Evolutionary conservation across 2,113 vertebrate genomes (phyloP), one percentile per base, ranked within the genome.

Genomic region (Columbina picui): DNA sequence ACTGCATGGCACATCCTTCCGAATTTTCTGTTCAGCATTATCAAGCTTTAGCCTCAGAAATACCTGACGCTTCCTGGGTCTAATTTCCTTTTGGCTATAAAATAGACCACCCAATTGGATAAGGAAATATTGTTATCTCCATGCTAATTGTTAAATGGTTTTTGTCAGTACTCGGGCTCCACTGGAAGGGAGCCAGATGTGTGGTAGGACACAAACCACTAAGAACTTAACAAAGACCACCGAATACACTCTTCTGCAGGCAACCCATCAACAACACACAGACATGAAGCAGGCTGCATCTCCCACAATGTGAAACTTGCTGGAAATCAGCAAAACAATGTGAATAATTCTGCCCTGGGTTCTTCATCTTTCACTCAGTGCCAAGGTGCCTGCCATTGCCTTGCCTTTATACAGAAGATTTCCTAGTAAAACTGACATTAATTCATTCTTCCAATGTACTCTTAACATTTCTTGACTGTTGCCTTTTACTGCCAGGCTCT

Each of bases 41-140:
- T 74, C 69, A 81, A 63, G 41, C 67, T 49, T 83, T 30, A 93
- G 61, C 86, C 90, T 94, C 93, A 69, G 96, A 89, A 96, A 91
- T 96, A 96, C 92, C 94, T 96, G 94, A 74, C 87, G 89, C 79
- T 96, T 93, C 96, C 97, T 97, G 89, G 52, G 81, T 96, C 85
- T 97, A 84, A 96, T 97, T 98, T 94, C 36, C 8, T 61, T 92
- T 85, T 75, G 39, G 71, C 86, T 94, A 59, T 96, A 69, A 91
- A 96, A 92, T 32, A 80, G 96, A 96, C 94, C 96, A 97, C 96
- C 96, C 92, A 93, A 0, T 47, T 12, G 21, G 90, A 93, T 76
- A 80, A 91, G 69, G 82, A 97, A 96, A 82, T 96, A 89, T 56
- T 89, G 89, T 97, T 96, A 97, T 96, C 97, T 94, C 63, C 56